Percentiles rank a stretch among this genome's conserved stretches.
These are phyloP conservation scores for Nilaparvata lugens DNA, from an alignment of 1,140 invertebrate genomes.

Conservation along the genomic window DNA sequence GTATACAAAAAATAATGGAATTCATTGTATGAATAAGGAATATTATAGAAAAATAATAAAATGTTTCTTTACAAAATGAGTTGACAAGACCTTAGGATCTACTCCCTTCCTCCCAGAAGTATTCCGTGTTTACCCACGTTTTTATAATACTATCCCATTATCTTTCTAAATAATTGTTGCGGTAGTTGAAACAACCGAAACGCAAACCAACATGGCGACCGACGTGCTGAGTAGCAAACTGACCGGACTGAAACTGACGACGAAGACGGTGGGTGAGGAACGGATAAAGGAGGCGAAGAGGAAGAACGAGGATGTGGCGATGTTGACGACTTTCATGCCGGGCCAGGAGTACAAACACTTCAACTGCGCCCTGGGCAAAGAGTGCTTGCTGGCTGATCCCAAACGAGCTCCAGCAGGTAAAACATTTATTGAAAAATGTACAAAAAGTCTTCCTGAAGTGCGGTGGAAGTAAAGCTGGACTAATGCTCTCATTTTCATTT, in stretches of 20 bases:
- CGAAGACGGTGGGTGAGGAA: slow-evolving; percentile 65
- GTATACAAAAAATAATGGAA: too few relatives aligned
- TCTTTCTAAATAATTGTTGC: too few relatives aligned
- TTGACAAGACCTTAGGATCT: too few relatives aligned
- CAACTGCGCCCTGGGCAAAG: slow-evolving; percentile 58
- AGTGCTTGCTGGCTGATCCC: slow-evolving; percentile 65
- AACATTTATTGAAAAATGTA: not conserved
- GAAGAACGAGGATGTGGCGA: slow-evolving; percentile 74
- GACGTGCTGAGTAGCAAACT: slow-evolving; percentile 66
- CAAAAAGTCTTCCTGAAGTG: too few relatives aligned
- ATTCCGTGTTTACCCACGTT: not conserved
- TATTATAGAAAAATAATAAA: too few relatives aligned
- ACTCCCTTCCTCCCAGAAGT: not conserved
- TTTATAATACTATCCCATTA: too few relatives aligned
- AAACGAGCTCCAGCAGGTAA: slow-evolving; percentile 66
- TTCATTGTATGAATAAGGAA: too few relatives aligned
- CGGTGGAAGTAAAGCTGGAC: too few relatives aligned
- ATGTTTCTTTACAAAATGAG: too few relatives aligned
- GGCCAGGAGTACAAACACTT: slow-evolving; percentile 59
- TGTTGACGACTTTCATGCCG: slow-evolving; percentile 70
- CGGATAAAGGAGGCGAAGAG: slow-evolving; percentile 63
- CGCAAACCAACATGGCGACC: slow-evolving; percentile 46
- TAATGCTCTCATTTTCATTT: too few relatives aligned
- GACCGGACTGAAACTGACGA: slow-evolving; percentile 59
- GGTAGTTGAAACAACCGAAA: not conserved